Evolutionary conservation across 2,113 vertebrate species (phyloP), one percentile per base, ranked within the genome.

Genomic region (Cyanoderma ruficeps): DNA sequence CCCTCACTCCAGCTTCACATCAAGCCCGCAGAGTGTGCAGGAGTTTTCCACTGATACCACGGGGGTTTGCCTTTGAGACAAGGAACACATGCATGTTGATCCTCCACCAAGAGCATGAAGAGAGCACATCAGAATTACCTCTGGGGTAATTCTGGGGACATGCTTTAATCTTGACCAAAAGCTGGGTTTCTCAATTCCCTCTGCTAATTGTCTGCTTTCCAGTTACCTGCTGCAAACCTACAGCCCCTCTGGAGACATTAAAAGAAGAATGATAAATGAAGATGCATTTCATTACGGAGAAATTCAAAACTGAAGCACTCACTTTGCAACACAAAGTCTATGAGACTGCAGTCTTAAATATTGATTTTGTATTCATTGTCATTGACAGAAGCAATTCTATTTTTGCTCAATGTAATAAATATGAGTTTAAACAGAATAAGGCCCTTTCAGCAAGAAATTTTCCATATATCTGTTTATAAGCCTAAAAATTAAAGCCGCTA

Each of bases 401-500:
- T 94, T 95, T 92, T 94, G 85, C 63, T 37, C 74, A 83, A 89
- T 88, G 76, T 83, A 97, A 98, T 98, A 98, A 98, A 97, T 97
- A 97, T 4, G 39, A 89, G 88, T 97, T 97, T 97, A 98, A 98
- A 94, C 83, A 96, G 93, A 94, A 90, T 93, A 95, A 96, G 80
- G 82, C 53, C 97, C 94, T 98, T 98, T 96, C 94, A 97, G 97
- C 93, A 90, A 97, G 88, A 97, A 98, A 94, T 96, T 97, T 97
- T 98, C 97, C 93, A 98, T 95, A 50, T 97, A 83, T 98, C 96
- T 98, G 96, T 98, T 98, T 98, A 97, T 97, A 94, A 96, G 89
- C 86, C 92, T 96, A 96, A 98, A 98, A 98, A 98, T 98, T 98
- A 98, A 98, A 98, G 97, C 87, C 0, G 30, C 94, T 86, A 97